Base-by-base conservation (phyloP, 2,888 invertebrate species). In the Erynnis tages region DNA sequence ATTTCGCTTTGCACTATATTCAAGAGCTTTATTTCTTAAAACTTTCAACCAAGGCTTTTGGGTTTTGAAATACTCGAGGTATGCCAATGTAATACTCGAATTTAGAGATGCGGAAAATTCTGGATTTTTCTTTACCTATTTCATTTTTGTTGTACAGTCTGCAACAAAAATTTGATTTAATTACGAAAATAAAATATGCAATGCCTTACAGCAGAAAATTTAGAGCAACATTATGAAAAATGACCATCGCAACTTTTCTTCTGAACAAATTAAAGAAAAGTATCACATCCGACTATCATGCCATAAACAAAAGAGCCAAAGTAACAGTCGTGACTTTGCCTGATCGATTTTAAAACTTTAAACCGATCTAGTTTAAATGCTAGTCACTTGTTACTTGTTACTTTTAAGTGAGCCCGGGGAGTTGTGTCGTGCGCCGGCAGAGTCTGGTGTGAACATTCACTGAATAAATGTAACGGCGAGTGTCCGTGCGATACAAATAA, bases 281-380 rank as follows among this genome's bases (percentile, higher is more conserved):
- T n/a, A n/a, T n/a, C n/a, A n/a, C n/a, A n/a, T n/a, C n/a, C n/a
- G n/a, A n/a, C n/a, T n/a, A n/a, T n/a, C n/a, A n/a, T n/a, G n/a
- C n/a, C n/a, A n/a, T n/a, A n/a, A n/a, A n/a, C n/a, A n/a, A n/a
- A n/a, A 4, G 21, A 21, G 2, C 21, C 3, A 21, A 21, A 4
- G 2, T 21, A 4, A 21, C 2, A 21, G 21, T 21, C 3, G 5
- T 5, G 5, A 21, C 8, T 25, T 25, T 8, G 2, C 8, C 8
- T 34, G 27, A 47, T 54, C 40, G 40, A 25, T 8, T 40, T 60
- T 50, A 46, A 58, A 53, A 53, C 58, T 17, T 17, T 37, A 37
- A 37, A 37, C 13, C 11, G 17, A 6, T 37, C 55, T 65, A 62
- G 58, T 63, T 65, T 59, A 66, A 65, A 66, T 61, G 66, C 62